phyloP scores from a whole-genome alignment of 2,888 invertebrate species.

The Agrochola lychnidis region DNA sequence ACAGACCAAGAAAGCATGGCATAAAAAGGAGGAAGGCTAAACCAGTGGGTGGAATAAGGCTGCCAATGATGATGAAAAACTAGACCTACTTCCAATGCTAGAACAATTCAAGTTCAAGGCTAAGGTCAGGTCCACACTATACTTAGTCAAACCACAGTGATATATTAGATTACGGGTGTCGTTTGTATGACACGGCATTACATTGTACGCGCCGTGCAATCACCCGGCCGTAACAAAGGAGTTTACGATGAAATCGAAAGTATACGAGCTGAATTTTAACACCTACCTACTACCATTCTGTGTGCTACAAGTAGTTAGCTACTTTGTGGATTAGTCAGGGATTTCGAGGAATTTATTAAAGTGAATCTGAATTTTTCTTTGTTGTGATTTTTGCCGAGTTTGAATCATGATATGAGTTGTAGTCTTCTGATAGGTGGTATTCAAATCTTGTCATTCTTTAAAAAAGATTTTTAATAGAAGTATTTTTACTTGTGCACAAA shows the following conservation, averaged over 20 bases:
- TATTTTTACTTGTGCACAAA: not conserved
- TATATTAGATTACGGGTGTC: slow-evolving; percentile 64
- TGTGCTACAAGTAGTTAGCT: slow-evolving; percentile 46
- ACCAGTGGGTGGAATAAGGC: not conserved
- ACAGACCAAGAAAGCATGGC: not conserved
- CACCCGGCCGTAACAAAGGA: slow-evolving; percentile 82
- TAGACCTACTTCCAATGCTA: slow-evolving; percentile 1
- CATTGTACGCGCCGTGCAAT: slow-evolving; percentile 71
- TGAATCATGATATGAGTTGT: not conserved
- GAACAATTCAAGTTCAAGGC: slow-evolving; percentile 15
- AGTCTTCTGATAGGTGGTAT: not conserved
- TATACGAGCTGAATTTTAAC: slow-evolving; percentile 83
- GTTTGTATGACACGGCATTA: slow-evolving; percentile 67
- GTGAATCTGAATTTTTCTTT: slow-evolving; percentile 37
- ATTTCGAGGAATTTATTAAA: slow-evolving; percentile 11
- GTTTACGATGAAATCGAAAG: slow-evolving; percentile 80
- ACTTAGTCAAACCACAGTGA: slow-evolving; percentile 54
- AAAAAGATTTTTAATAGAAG: not conserved
- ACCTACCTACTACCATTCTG: slow-evolving; percentile 70
- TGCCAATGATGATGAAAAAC: not conserved
- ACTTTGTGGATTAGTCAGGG: slow-evolving; percentile 59
- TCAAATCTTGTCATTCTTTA: too few relatives aligned
- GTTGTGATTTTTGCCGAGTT: not conserved
- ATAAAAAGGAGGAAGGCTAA: too few relatives aligned
- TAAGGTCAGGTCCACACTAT: slow-evolving; percentile 53